These are phyloP conservation scores for Anseranas semipalmata DNA, from an alignment of 2,113 vertebrate genomes.

Conservation along the genomic window DNA sequence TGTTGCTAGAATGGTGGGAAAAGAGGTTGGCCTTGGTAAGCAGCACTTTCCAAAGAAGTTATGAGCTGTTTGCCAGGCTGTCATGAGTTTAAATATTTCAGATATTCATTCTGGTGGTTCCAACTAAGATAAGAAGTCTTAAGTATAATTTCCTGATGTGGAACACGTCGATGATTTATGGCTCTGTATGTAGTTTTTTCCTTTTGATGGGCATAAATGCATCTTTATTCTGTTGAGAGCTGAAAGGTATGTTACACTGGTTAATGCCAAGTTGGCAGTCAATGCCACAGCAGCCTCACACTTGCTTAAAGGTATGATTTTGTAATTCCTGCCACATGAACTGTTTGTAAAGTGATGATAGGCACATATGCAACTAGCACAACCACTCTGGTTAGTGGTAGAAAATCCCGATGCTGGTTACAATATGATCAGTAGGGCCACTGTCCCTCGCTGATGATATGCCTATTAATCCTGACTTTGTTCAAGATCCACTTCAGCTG, in stretches of 20 bases:
- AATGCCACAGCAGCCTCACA: background rate
- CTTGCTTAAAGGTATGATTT: background rate
- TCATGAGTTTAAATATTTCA: conserved; percentile 60
- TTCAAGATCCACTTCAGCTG: background rate
- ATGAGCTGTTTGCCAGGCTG: conserved; percentile 28
- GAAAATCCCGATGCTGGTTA: background rate
- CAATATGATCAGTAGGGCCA: background rate
- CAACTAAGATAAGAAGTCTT: conserved; percentile 29
- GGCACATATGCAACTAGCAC: background rate
- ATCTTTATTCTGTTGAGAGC: background rate
- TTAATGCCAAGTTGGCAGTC: background rate
- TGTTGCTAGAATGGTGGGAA: conserved; percentile 43
- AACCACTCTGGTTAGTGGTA: background rate
- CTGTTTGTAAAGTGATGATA: background rate
- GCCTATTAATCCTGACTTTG: background rate
- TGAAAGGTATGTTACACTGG: background rate
- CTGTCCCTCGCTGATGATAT: background rate
- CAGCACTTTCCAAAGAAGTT: conserved; percentile 38
- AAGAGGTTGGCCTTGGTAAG: conserved; percentile 30
- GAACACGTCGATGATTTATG: background rate
- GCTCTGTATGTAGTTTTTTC: background rate
- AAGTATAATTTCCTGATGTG: background rate
- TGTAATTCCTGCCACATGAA: background rate
- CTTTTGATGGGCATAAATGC: background rate
- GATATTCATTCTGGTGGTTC: conserved; percentile 27